phyloP scores from a whole-genome alignment of 2,888 invertebrate genomes.

The Volucella inanis region DNA sequence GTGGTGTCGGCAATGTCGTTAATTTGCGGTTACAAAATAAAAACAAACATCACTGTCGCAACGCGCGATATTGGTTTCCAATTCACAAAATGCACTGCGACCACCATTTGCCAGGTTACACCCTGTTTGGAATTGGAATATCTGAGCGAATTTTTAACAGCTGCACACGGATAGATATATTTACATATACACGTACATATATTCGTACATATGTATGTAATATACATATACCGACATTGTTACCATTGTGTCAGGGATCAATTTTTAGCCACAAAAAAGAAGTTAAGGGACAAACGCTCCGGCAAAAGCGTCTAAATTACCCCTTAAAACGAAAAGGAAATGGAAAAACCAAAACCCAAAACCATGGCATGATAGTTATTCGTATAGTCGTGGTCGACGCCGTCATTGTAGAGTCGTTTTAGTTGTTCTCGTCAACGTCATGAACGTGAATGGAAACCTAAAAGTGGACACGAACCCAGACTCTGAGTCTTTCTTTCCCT shows the following conservation, averaged over 20 bases:
- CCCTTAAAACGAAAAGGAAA: conserved; percentile 54
- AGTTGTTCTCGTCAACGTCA: background rate
- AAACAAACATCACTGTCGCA: conserved; percentile 36
- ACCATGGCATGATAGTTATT: conserved; percentile 28
- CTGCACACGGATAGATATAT: conserved; percentile 42
- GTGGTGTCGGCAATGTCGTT: conserved; percentile 22
- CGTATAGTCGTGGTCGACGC: conserved; percentile 13
- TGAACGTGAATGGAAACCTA: conserved; percentile 62
- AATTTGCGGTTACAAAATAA: conserved; percentile 65
- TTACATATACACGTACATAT: background rate
- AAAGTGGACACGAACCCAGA: conserved; percentile 62
- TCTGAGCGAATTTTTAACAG: conserved; percentile 65
- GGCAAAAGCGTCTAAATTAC: conserved; percentile 53
- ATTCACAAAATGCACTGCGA: conserved; percentile 22
- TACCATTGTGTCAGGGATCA: conserved; percentile 52
- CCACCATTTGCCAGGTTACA: conserved; percentile 41
- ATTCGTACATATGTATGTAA: background rate
- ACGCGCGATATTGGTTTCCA: conserved; percentile 60
- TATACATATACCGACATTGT: conserved; percentile 23
- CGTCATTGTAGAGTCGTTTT: conserved; percentile 2
- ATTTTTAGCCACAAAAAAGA: conserved; percentile 54
- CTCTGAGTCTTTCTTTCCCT: conserved; percentile 8
- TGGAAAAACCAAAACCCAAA: background rate
- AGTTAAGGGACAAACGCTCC: background rate
- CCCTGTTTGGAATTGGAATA: conserved; percentile 5